Conservation (phyloP, 1,140 invertebrate genomes). For the Tenebrio molitor region DNA sequence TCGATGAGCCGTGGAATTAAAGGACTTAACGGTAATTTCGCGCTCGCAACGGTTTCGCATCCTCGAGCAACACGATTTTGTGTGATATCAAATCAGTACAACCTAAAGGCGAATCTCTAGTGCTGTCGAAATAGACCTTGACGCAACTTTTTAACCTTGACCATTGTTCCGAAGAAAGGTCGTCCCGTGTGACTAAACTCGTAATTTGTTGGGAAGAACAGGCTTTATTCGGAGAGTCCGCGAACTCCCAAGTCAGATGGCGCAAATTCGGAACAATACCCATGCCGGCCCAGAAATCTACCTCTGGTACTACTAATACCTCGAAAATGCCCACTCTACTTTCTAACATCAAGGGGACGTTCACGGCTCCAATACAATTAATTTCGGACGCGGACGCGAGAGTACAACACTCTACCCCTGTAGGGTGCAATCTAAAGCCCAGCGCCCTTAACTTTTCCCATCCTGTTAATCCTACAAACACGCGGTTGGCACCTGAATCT, state of each 20-base stretch:
- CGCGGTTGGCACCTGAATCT: too few species aligned
- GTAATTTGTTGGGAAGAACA: too few species aligned
- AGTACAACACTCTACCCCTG: too few species aligned
- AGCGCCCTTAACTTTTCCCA: too few species aligned
- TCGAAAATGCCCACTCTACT: constrained; percentile 4
- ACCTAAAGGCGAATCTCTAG: not conserved
- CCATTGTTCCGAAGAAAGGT: too few species aligned
- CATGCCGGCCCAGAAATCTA: constrained; percentile 44
- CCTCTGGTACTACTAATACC: constrained; percentile 38
- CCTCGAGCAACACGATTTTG: not conserved
- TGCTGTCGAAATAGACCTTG: not conserved
- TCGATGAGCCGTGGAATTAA: constrained; percentile 50
- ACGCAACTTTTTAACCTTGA: too few species aligned
- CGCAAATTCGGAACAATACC: constrained; percentile 19
- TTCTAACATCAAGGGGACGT: too few species aligned
- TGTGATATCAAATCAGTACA: not conserved
- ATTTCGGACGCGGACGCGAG: too few species aligned
- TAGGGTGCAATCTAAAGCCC: too few species aligned
- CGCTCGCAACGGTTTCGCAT: constrained; percentile 51
- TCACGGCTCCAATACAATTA: too few species aligned
- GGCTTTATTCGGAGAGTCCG: not conserved
- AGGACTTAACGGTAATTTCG: constrained; percentile 54
- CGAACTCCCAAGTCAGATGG: constrained; percentile 22
- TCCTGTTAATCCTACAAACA: too few species aligned
- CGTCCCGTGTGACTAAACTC: too few species aligned